Conservation (phyloP, 1,140 invertebrate genomes). For the Hyles vespertilio region DNA sequence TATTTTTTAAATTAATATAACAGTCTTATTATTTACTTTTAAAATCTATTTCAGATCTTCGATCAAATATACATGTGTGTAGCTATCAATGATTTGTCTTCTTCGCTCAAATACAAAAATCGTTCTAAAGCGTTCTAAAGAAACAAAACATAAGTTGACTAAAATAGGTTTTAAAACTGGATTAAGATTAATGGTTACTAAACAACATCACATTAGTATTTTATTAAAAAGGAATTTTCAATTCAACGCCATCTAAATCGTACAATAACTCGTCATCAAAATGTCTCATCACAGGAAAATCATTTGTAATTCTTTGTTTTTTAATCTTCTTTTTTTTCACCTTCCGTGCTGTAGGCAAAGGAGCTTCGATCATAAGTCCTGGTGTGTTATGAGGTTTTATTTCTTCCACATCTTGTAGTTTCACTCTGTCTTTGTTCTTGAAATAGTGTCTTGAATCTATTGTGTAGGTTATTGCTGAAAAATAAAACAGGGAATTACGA, state of each 20-base stretch:
- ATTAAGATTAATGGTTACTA: background rate
- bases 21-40: no score
- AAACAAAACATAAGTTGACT: no score
- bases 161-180: background rate
- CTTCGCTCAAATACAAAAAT: no score
- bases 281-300: constrained; percentile 2
- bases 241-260: constrained; percentile 3
- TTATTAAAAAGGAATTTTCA: constrained; percentile 4
- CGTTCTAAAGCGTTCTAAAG: no score
- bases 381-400: no score
- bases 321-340: background rate
- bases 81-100: no score
- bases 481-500: no score
- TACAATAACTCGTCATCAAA: constrained; percentile 5
- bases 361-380: no score
- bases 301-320: no score
- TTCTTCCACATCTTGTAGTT: background rate
- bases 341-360: background rate
- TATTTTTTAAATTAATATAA: no score
- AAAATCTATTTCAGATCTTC: no score
- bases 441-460: background rate
- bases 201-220: background rate
- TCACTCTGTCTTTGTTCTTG: background rate
- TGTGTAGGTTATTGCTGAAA: background rate
- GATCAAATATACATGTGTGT: no score